These are phyloP conservation scores for Drosophila algonquin DNA, from an alignment of 2,888 invertebrate genomes.

Conservation along the genomic window DNA sequence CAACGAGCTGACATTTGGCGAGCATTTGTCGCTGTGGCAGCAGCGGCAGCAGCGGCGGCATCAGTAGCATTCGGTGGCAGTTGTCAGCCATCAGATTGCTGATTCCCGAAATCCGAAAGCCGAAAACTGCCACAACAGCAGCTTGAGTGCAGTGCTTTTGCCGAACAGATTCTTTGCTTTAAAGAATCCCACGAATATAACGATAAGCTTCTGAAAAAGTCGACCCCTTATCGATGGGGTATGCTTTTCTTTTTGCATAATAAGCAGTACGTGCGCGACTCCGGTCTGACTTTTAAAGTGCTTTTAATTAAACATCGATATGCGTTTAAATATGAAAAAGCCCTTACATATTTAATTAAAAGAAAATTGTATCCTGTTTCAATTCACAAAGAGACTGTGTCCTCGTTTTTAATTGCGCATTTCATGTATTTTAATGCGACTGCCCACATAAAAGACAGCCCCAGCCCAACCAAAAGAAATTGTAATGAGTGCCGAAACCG, in stretches of 20 bases:
- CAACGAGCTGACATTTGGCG: conserved; percentile 68
- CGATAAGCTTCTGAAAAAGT: neutral
- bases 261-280: neutral
- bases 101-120: neutral
- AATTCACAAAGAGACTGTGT: conserved; percentile 45
- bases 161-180: conserved; percentile 20
- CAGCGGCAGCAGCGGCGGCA: neutral
- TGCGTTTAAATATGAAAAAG: conserved; percentile 48
- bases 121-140: conserved; percentile 16
- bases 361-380: conserved; percentile 48
- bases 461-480: conserved; percentile 25
- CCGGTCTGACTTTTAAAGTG: conserved; percentile 27
- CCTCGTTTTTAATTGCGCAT: conserved; percentile 27
- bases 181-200: neutral
- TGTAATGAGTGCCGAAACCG: conserved; percentile 35
- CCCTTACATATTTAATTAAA: conserved; percentile 64
- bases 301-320: conserved; percentile 71
- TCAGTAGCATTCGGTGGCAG: conserved; percentile 39
- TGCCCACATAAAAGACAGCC: conserved; percentile 56
- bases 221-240: conserved; percentile 2
- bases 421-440: conserved; percentile 56
- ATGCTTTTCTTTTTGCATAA: conserved; percentile 7
- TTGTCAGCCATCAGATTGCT: conserved; percentile 44
- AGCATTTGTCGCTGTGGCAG: neutral
- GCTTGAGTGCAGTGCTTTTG: conserved; percentile 16